These are phyloP conservation scores for Bambusicola thoracicus DNA, from an alignment of 2,113 vertebrate species.

Conservation along the genomic window DNA sequence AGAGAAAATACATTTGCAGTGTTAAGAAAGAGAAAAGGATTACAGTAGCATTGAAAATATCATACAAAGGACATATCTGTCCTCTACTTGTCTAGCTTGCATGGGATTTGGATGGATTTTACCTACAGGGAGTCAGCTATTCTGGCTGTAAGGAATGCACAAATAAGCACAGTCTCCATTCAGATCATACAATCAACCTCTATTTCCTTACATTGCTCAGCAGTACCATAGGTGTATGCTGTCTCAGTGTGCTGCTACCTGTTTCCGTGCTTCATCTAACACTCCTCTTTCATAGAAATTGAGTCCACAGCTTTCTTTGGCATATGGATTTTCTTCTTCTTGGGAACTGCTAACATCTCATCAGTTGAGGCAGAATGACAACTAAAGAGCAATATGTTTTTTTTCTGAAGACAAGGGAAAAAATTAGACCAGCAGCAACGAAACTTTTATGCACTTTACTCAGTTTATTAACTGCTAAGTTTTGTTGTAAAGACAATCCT, in stretches of 20 bases:
- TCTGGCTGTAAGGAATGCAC: background rate
- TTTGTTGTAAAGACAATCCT: background rate
- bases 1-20: background rate
- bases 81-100: background rate
- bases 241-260: background rate
- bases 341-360: background rate
- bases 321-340: background rate
- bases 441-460: background rate
- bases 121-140: background rate
- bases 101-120: constrained; percentile 2
- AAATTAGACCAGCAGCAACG: background rate
- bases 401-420: background rate
- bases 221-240: background rate
- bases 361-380: background rate
- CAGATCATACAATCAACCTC: background rate
- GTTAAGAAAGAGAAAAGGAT: background rate
- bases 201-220: background rate
- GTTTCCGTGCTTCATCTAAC: background rate
- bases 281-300: background rate
- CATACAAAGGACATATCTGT: background rate
- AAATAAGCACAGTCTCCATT: background rate
- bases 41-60: background rate
- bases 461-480: background rate
- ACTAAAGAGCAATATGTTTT: background rate
- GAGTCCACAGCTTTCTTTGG: background rate